phyloP scores from a whole-genome alignment of 2,888 invertebrate species.

The Trichopria drosophilae region DNA sequence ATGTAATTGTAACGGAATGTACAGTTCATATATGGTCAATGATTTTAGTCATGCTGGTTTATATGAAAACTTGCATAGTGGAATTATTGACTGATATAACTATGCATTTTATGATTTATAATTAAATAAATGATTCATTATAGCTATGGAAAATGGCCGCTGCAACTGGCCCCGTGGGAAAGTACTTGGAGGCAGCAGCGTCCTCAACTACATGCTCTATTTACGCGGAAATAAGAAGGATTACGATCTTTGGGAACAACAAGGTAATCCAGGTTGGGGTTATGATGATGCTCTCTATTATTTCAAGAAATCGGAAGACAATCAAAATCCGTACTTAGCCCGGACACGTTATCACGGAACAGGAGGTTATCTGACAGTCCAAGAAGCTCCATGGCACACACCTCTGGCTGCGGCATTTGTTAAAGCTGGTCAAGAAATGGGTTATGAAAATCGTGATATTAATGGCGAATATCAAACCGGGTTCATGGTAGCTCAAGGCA shows the following conservation, averaged over 20 bases:
- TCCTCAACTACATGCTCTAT: slow-evolving; percentile 91
- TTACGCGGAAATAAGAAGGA: slow-evolving; percentile 85
- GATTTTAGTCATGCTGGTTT: too few relatives aligned
- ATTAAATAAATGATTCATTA: slow-evolving; percentile 2
- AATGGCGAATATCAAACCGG: slow-evolving; percentile 86
- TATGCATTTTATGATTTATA: too few relatives aligned
- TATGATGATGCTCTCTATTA: slow-evolving; percentile 78
- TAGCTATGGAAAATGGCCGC: slow-evolving; percentile 80
- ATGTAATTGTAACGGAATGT: too few relatives aligned
- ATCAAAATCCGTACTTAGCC: slow-evolving; percentile 80
- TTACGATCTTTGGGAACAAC: slow-evolving; percentile 85
- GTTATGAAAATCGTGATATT: slow-evolving; percentile 83
- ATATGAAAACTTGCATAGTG: too few relatives aligned
- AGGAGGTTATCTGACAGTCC: slow-evolving; percentile 81
- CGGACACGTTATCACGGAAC: slow-evolving; percentile 78
- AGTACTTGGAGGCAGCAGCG: slow-evolving; percentile 86
- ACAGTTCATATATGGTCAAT: too few relatives aligned
- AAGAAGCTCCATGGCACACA: slow-evolving; percentile 85
- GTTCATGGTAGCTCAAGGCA: slow-evolving; percentile 87
- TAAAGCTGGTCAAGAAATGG: slow-evolving; percentile 80
- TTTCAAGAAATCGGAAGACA: slow-evolving; percentile 91
- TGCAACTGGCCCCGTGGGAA: slow-evolving; percentile 93
- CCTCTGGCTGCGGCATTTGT: slow-evolving; percentile 81
- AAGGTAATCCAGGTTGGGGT: slow-evolving; percentile 89
- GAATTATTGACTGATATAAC: too few relatives aligned